Base-by-base conservation (phyloP, 2,797 vertebrate species). In the Chrysocyon brachyurus region DNA sequence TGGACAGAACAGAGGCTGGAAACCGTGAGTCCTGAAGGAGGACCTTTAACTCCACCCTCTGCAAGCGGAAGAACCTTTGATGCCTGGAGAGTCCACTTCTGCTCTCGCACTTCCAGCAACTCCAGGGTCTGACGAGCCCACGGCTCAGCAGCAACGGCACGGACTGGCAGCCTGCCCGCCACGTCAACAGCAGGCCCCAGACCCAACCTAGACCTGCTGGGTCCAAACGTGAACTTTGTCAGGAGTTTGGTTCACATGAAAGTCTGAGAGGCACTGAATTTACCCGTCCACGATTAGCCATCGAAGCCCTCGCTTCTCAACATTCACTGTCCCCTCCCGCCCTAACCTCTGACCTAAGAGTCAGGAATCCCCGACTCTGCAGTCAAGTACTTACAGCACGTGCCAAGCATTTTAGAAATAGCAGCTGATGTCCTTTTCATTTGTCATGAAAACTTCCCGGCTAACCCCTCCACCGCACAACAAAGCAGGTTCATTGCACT, bases 391-490 rank as follows among this genome's bases (percentile, higher is more conserved):
- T 77, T 85, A 81, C 15, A 85, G 57, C 21, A 92, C 12, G 36
- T 68, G 87, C 16, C 68, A 96, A 8, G 84, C 4, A 88, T 70
- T 87, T 85, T 90, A 83, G 61, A 78, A 96, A 91, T 90, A 28
- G 4, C n/a, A 68, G n/a, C 56, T 21, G 22, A 79, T 49, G 49
- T 64, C 12, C 46, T 94, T 88, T 54, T 85, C 64, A 81, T 92
- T 92, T 87, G 70, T 46, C 64, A 70, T 63, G 46, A 57, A 70
- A 87, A 68, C 33, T 33, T 77, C 59, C 16, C 19, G 61, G 28
- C 31, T 78, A 87, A 96, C 7, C 24, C 2, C 9, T 83, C 31
- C 49, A 56, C 59, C 54, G 10, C 19, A 86, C 36, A 96, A 75
- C 24, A 92, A 57, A 73, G 59, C 46, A 64, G 33, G 92, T 70